Base-by-base conservation (phyloP, 2,888 invertebrate genomes). In the Troides aeacus region DNA sequence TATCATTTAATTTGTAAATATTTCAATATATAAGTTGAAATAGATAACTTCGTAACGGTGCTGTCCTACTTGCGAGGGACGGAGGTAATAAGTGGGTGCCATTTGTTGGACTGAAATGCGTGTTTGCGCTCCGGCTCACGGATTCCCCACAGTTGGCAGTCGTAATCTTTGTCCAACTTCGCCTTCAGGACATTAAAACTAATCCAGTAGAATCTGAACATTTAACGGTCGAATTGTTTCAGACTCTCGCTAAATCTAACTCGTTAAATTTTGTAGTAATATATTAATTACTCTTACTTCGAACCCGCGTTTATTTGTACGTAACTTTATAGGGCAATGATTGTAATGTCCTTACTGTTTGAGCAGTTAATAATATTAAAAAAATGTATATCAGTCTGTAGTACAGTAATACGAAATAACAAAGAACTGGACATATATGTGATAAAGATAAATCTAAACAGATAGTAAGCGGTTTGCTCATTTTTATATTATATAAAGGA, bases 111-210 rank as follows among this genome's bases (percentile, higher is more conserved):
- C 53, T 39, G 50, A 58, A 63, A 60, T 53, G 50, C 63, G 63
- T 68, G 68, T 68, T 68, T 68, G 68, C 64, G 57, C 58, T 60
- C 60, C 18, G 53, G 59, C 64, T 64, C 50, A 24, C 15, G 58
- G 58, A 62, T 68, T 21, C 21, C 30, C 61, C 12, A 62, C 64
- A 68, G 42, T 64, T 36, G 46, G 62, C 8, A 58, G 39, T 56
- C 62, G 64, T 68, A 60, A 60, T 68, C 59, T 64, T 64, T 60
- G 64, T 60, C 66, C 66, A 66, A 68, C 59, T 42, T 53, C 21
- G 24, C 53, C 50, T 24, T 50, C 46, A 36, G 23, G 23, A 12
- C 60, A 68, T 64, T 63, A 68, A 68, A 67, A 68, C 63, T 64
- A 60, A 68, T 64, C 59, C 53, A 7, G 42, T 57, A 39, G 68